Percentiles rank a stretch among this genome's conserved stretches.
phyloP scores from a whole-genome alignment of 2,888 invertebrate genomes.

The Sthenelais limicola region DNA sequence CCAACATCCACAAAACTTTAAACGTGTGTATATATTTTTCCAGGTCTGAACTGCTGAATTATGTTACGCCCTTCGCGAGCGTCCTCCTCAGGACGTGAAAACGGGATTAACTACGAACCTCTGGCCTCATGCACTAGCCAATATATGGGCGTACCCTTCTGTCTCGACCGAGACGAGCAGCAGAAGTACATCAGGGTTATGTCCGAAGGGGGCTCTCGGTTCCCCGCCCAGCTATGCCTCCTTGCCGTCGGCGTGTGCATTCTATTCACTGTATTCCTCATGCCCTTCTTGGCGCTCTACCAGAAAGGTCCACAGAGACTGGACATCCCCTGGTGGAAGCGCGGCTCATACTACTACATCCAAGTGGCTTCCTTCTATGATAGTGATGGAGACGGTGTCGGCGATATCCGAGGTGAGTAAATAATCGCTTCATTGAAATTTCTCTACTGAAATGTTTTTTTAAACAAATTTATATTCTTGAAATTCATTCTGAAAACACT shows the following conservation, averaged over 20 bases:
- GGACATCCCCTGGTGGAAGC: constrained; percentile 19
- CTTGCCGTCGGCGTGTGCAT: background rate
- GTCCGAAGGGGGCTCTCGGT: background rate
- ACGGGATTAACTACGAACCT: no score
- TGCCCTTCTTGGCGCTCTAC: constrained; percentile 24
- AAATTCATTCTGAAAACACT: no score
- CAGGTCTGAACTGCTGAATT: no score
- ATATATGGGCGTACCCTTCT: constrained; percentile 7
- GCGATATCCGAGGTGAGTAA: constrained; percentile 22
- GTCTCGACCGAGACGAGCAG: background rate
- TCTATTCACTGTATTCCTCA: constrained; percentile 22
- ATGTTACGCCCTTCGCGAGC: no score
- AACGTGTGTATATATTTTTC: no score
- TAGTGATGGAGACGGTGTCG: constrained; percentile 19
- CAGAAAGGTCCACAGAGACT: background rate
- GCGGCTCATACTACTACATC: constrained; percentile 7
- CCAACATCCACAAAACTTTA: no score
- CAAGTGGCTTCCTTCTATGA: constrained; percentile 14
- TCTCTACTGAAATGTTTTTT: no score
- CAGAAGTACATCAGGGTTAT: constrained; percentile 4
- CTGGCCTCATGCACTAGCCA: no score
- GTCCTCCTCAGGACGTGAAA: no score
- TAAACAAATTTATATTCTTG: no score
- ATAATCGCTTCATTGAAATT: no score
- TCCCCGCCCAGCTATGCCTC: background rate